These are phyloP conservation scores for Rhizoglyphus robini DNA, from an alignment of 1,140 invertebrate genomes.

Conservation along the genomic window DNA sequence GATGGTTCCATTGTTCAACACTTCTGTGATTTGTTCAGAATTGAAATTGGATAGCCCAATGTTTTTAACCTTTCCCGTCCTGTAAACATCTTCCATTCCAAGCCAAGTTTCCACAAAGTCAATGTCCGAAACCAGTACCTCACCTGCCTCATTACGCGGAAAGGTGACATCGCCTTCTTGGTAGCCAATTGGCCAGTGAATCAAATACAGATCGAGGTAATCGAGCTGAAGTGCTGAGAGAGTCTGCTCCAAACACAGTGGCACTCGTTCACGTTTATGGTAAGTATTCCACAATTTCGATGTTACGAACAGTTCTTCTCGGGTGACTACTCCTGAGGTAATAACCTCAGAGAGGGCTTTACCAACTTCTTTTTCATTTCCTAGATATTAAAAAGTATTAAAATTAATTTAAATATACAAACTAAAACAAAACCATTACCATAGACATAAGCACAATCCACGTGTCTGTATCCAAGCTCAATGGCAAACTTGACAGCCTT, in stretches of 20 bases:
- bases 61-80: conserved; percentile 52
- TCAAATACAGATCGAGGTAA: conserved; percentile 67
- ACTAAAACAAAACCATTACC: conserved; percentile 39
- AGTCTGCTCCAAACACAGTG: conserved; percentile 46
- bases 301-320: conserved; percentile 71
- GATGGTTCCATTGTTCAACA: conserved; percentile 51
- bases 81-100: conserved; percentile 62
- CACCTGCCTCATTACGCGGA: conserved; percentile 47
- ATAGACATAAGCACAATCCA: conserved; percentile 59
- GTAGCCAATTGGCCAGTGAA: conserved; percentile 69
- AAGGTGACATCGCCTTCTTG: conserved; percentile 42
- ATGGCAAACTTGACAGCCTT: conserved; percentile 64
- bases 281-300: conserved; percentile 55
- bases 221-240: conserved; percentile 51
- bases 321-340: conserved; percentile 49
- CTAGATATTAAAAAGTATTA: conserved; percentile 34
- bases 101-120: conserved; percentile 86
- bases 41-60: conserved; percentile 90
- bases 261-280: conserved; percentile 50
- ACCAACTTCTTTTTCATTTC: conserved; percentile 71
- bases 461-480: conserved; percentile 66
- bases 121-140: conserved; percentile 43
- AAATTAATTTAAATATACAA: neutral
- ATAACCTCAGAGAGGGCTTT: conserved; percentile 55
- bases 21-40: conserved; percentile 54